Evolutionary conservation across 2,797 vertebrate species (phyloP), one percentile per base, ranked within the genome.

Genomic region (Urocyon cinereoargenteus): DNA sequence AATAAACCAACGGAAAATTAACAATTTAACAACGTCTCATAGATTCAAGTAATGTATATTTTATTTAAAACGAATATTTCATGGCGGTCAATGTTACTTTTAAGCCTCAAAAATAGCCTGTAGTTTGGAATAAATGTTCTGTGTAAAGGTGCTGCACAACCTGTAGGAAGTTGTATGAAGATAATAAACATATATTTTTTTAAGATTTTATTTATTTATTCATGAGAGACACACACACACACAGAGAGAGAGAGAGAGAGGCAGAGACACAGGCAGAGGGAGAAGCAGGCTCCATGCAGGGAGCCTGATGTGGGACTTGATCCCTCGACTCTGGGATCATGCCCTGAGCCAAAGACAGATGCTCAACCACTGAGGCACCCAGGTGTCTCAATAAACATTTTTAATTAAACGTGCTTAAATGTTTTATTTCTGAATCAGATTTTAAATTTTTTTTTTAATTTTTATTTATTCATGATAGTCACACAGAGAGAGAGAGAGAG

Each of bases 1-100:
- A 91, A 61, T n/a, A 88, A 68, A 51, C 40, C 59, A 49, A 34
- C 6, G 73, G 12, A 91, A 79, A 91, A 73, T 79, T 81, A 86
- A 83, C 45, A 73, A 34, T 70, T 68, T 78, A 62, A 86, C 45
- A 61, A 53, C 6, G 57, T 70, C 40, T 91, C 75, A 34, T 36
- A 88, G 22, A 79, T 70, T 83, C 18, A 84, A 15, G 22, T 89
- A 34, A 34, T 87, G 8, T 87, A n/a, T 49, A 49, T 79, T 62
- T 93, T 86, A 89, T 90, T 89, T 75, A 73, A 94, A 89, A 79
- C 36, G 3, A 94, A 73, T 94, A 79, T 62, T 79, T 12, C 53
- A 10, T 84, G 12, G 36, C 64, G 21, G 22, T n/a, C 34, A 61
- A 6, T 92, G 36, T 21, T 84, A 83, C 51, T 40, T 66, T 88